Evolutionary conservation across 2,113 vertebrate species (phyloP).

Genomic region (Peromyscus californicus): DNA sequence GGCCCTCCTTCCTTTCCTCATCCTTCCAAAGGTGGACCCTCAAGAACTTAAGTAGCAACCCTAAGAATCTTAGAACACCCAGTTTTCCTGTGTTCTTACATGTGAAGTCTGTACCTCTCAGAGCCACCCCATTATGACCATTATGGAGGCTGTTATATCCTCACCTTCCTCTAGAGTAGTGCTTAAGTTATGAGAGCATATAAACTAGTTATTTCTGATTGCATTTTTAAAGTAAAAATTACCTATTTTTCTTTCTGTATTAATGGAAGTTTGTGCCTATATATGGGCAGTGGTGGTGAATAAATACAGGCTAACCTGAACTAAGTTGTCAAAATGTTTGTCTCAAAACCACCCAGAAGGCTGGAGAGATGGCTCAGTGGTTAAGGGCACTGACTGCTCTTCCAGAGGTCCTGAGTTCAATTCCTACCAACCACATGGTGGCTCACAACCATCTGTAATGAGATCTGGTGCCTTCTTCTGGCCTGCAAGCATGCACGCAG

Average conservation of each 20-base stretch:
- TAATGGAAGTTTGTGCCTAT: not conserved
- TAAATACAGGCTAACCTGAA: not conserved
- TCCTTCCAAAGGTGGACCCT: not conserved
- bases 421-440: no score
- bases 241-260: not conserved
- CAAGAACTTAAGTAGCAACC: not conserved
- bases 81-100: not conserved
- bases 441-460: no score
- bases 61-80: not conserved
- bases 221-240: not conserved
- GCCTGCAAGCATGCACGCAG: no score
- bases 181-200: not conserved
- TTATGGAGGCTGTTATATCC: not conserved
- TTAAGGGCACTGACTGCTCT: no score
- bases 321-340: not conserved
- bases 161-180: not conserved
- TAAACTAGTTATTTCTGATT: not conserved
- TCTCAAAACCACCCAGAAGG: not conserved
- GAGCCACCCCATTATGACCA: not conserved
- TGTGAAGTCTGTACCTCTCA: not conserved
- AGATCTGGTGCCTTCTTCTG: no score
- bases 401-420: no score
- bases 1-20: not conserved
- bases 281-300: not conserved
- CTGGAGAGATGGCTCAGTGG: no score